These are phyloP conservation scores for Phymorhynchus buccinoides DNA, from an alignment of 1,140 invertebrate genomes.

Conservation along the genomic window DNA sequence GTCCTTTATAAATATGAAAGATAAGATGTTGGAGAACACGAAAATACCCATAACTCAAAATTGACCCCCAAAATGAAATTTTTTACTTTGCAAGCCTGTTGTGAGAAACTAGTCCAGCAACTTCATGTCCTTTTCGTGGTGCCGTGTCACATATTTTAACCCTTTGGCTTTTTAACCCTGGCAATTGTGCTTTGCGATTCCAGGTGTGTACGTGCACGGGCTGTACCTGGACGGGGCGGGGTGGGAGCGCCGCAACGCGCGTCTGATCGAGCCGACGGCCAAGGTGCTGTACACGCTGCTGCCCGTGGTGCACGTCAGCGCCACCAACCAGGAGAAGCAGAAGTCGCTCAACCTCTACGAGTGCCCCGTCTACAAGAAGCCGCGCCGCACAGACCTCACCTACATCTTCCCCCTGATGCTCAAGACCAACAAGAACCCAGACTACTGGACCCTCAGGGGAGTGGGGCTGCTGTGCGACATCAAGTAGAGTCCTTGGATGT, in stretches of 20 bases:
- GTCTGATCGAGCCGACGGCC: constrained; percentile 70
- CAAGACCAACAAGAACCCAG: constrained; percentile 77
- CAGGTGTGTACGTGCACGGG: constrained; percentile 73
- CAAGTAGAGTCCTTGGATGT: constrained; percentile 80
- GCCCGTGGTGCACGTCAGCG: constrained; percentile 86
- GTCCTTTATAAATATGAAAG: no score
- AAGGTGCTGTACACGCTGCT: constrained; percentile 71
- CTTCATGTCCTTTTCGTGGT: no score
- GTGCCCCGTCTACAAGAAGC: constrained; percentile 97
- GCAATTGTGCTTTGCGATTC: constrained; percentile 24
- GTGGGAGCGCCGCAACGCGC: constrained; percentile 70
- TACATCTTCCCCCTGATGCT: constrained; percentile 97
- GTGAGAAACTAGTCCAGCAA: no score
- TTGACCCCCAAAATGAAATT: no score
- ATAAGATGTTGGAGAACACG: no score
- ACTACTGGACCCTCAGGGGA: constrained; percentile 84
- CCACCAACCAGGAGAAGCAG: constrained; percentile 84
- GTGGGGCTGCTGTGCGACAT: constrained; percentile 96
- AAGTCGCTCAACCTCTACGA: constrained; percentile 93
- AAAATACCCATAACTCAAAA: no score
- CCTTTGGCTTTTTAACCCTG: no score
- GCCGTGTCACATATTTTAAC: no score
- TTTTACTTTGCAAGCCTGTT: no score
- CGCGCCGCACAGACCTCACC: constrained; percentile 91
- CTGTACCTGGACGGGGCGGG: constrained; percentile 72